Percentiles rank a stretch among this genome's conserved stretches.
phyloP scores from a whole-genome alignment of 92 coral and sea anemone species.

The Epizoanthus ramosus region DNA sequence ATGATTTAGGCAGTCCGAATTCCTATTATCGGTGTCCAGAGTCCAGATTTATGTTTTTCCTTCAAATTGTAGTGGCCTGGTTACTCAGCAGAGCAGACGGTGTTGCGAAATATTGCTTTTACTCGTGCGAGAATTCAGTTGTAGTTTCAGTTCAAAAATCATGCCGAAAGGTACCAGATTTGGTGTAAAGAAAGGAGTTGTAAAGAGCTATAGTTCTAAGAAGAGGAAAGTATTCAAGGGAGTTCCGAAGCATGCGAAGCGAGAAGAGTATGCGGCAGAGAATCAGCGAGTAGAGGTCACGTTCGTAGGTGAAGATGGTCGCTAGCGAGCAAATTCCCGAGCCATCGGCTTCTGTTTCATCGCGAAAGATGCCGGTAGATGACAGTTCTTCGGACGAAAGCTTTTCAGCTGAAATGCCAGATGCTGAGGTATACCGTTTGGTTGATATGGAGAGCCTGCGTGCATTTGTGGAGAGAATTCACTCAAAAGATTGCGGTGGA shows the following conservation, averaged over 20 bases:
- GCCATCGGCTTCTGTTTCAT: slow-evolving; percentile 18
- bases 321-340: slow-evolving; percentile 21
- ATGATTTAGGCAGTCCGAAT: too few species aligned
- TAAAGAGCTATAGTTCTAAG: slow-evolving; percentile 23
- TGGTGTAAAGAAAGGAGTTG: slow-evolving; percentile 9
- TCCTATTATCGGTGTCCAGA: too few species aligned
- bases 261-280: background rate
- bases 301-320: slow-evolving; percentile 10
- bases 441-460: slow-evolving; percentile 35
- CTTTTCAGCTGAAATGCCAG: slow-evolving; percentile 42
- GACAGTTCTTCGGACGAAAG: slow-evolving; percentile 23
- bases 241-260: slow-evolving; percentile 22
- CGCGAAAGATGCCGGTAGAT: slow-evolving; percentile 12
- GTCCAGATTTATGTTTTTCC: too few species aligned
- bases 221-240: slow-evolving; percentile 17
- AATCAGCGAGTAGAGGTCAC: slow-evolving; percentile 20
- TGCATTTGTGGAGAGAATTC: slow-evolving; percentile 36
- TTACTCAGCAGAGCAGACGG: slow-evolving; percentile 14
- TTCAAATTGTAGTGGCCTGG: background rate
- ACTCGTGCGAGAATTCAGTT: background rate
- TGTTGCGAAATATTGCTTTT: background rate
- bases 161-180: slow-evolving; percentile 5
- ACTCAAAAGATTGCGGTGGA: slow-evolving; percentile 20
- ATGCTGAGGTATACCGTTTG: slow-evolving; percentile 39
- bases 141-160: too few species aligned